phyloP scores from a whole-genome alignment of 2,113 vertebrate genomes.

The Lonchura striata region DNA sequence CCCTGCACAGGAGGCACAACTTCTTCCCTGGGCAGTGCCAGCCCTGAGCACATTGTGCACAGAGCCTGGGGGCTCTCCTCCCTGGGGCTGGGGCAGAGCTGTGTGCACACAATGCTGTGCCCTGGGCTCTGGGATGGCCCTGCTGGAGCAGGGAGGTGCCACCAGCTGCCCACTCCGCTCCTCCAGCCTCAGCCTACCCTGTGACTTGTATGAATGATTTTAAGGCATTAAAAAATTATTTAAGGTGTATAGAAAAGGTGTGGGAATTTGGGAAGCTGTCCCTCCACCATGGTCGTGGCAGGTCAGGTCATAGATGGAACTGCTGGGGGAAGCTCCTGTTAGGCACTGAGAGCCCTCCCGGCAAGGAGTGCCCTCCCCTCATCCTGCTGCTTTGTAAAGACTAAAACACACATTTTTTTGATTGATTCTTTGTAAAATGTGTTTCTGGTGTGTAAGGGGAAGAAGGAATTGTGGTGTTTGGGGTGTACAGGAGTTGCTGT shows the following conservation, averaged over 20 bases:
- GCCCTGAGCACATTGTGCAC: too few relatives aligned
- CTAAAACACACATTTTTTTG: not conserved
- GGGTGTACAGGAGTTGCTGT: not conserved
- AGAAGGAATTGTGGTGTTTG: not conserved
- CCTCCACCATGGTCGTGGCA: fast-evolving
- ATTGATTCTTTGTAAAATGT: not conserved
- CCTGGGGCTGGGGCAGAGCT: not conserved
- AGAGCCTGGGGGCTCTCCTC: too few relatives aligned
- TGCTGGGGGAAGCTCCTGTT: not conserved
- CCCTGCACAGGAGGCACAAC: too few relatives aligned
- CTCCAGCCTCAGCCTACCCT: fast-evolving
- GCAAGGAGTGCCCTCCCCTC: not conserved
- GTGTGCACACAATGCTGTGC: too few relatives aligned
- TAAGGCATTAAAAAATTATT: too few relatives aligned
- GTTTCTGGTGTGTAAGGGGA: not conserved
- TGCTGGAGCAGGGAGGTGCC: too few relatives aligned
- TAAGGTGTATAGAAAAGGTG: fast-evolving
- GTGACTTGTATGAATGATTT: not conserved
- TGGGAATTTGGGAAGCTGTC: not conserved
- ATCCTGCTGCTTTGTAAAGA: not conserved
- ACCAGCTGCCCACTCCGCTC: too few relatives aligned
- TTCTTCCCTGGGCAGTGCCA: too few relatives aligned
- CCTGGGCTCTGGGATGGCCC: too few relatives aligned
- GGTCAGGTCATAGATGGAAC: fast-evolving
- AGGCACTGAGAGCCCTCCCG: fast-evolving